Base-by-base conservation (phyloP, 1,140 invertebrate genomes). In the Zaprionus nigranus region DNA sequence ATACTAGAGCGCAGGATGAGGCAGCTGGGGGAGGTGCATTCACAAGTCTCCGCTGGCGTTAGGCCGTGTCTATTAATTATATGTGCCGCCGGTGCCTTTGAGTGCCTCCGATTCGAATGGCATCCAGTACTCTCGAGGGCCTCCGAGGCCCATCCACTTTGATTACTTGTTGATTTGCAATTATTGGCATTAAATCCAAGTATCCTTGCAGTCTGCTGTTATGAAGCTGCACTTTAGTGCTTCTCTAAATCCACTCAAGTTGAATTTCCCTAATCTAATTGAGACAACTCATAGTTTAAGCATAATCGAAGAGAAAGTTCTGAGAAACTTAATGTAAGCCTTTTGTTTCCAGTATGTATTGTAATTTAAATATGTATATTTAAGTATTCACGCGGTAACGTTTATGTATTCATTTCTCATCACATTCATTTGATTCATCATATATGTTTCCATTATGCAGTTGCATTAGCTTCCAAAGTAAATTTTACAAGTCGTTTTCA, bases 91-190 rank as follows among this genome's bases (percentile, higher is more conserved):
- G 36, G 11, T 60, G 36, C 34, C 26, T 22, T 1, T 6, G 17
- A 62, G 11, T 60, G 49, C 49, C 36, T 22, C 5, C 17, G 17
- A 62, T 36, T 49, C 22, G 24, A 38, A 17, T 38, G 30, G n/a
- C 26, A 28, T 54, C 26, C 60, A 34, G 26, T 3, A 51, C 43
- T 28, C 40, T 24, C 6, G 20, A 63, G 36, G 20, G 43, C 43
- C 56, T 46, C 20, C 22, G 13, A 5, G 24, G 11, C 63, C 49
- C 53, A 43, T 65, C 13, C 75, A 43, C 57, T 65, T 64, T 74
- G 84, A 90, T 90, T 79, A 88, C 85, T 81, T 88, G 78, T 88
- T 87, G 84, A 87, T 88, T 81, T 71, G 57, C 65, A 79, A 79
- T 90, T 71, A 76, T 79, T 59, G 69, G 56, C 60, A 36, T 46